Evolutionary conservation across 2,888 invertebrate species (phyloP), one percentile per base, ranked within the genome.

Genomic region (Drosophila hamatofila): DNA sequence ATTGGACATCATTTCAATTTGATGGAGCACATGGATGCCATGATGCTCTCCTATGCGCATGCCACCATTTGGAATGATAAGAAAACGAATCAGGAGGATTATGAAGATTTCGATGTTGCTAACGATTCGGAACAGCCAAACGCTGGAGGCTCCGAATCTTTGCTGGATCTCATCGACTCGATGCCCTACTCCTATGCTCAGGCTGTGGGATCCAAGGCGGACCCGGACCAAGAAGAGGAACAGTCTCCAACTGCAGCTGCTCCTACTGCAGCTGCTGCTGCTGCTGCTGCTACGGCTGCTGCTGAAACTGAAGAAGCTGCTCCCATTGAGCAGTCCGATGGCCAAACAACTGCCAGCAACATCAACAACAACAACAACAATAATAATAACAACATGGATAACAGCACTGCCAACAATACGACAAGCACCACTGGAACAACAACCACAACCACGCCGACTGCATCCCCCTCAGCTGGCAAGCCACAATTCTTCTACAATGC

Each of bases 1-100:
- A 80, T 93, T 92, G 97, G 97, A 1, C 97, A 97, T 91, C 95
- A 96, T 90, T 98, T 96, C 93, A 97, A 98, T 93, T 93, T 98
- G 27, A 96, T 96, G 69, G 96, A 95, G 92, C 94, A 94, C 78
- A 96, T 97, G 94, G 94, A 95, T 69, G 90, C 92, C 35, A 93
- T 94, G 44, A 92, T 94, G 66, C 92, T 96, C 23, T 93, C 94
- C 65, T 93, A 93, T 51, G 94, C 94, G 49, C 93, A 95, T 79
- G 94, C 95, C 42, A 93, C 92, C 46, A 94, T 94, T 80, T 92
- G 93, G 93, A 81, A 88, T 64, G 92, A 89, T 56, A 84, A 73
- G 39, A 84, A 83, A 46, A 60, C 27, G 78, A 78, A 37, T 11
- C 18, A 14, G 5, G 54, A 27, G 9, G 39, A 54, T n/a, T 39